A percentile compares a stretch with the other conserved stretches of the same genome.
phyloP scores from a whole-genome alignment of 2,797 vertebrate species.

The Pampus argenteus region DNA sequence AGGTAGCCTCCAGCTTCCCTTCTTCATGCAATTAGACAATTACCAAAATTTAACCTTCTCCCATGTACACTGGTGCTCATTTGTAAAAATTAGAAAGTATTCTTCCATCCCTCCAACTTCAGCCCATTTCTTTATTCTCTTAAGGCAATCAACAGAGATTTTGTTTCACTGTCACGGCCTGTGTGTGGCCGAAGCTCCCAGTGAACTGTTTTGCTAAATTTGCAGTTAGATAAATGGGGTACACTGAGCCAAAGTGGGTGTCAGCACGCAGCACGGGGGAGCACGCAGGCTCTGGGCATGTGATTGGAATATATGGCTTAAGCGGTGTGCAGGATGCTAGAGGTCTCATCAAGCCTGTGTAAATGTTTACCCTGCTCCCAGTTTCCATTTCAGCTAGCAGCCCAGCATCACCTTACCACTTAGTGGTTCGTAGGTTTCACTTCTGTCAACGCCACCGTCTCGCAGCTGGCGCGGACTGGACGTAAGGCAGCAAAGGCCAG shows the following conservation, averaged over 20 bases:
- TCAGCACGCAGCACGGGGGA: slow-evolving; percentile 53
- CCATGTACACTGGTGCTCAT: slow-evolving; percentile 43
- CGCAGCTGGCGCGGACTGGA: slow-evolving; percentile 31
- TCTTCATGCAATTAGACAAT: slow-evolving; percentile 77
- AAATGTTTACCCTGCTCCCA: slow-evolving; percentile 81
- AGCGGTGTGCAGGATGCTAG: slow-evolving; percentile 61
- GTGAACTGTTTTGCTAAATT: slow-evolving; percentile 65
- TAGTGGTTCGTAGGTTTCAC: slow-evolving; percentile 57
- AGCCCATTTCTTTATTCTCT: slow-evolving; percentile 24
- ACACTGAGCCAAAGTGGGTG: slow-evolving; percentile 52
- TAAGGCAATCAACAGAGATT: slow-evolving; percentile 44
- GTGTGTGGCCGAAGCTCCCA: slow-evolving; percentile 50
- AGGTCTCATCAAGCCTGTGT: slow-evolving; percentile 77
- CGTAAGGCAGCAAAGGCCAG: slow-evolving; percentile 5
- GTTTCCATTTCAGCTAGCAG: slow-evolving; percentile 76
- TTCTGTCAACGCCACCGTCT: slow-evolving; percentile 59
- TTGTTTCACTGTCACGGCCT: slow-evolving; percentile 50
- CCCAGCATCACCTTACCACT: slow-evolving; percentile 73
- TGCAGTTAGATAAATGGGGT: slow-evolving; percentile 65
- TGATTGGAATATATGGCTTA: slow-evolving; percentile 78
- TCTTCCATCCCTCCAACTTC: slow-evolving; percentile 7
- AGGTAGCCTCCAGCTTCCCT: slow-evolving; percentile 64
- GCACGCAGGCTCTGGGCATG: slow-evolving; percentile 56
- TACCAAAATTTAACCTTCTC: slow-evolving; percentile 70
- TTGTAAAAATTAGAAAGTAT: slow-evolving; percentile 2